These are phyloP conservation scores for Eospalax fontanierii DNA, from an alignment of 2,797 vertebrate genomes.

Conservation along the genomic window DNA sequence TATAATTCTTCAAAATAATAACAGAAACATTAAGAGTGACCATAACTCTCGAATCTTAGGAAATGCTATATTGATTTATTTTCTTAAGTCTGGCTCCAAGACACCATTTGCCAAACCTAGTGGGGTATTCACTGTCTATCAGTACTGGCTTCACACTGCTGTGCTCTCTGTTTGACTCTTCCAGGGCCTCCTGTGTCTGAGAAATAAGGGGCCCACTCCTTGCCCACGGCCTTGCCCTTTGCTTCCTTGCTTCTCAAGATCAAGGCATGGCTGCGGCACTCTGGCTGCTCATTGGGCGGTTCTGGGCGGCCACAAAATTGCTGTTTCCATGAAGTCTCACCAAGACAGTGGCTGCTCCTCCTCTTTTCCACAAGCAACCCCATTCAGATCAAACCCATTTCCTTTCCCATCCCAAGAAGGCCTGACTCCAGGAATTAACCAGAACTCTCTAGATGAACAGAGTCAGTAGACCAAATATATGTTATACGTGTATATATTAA, in stretches of 20 bases:
- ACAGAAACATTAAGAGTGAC: not conserved
- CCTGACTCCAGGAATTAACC: not conserved
- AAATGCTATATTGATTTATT: not conserved
- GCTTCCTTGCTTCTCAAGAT: not conserved
- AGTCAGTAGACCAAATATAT: not conserved
- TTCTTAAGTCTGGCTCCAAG: not conserved
- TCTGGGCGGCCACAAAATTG: not conserved
- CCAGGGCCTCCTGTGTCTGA: not conserved
- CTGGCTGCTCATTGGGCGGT: not conserved
- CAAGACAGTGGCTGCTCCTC: not conserved
- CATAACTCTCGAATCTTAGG: not conserved
- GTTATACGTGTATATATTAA: too few species aligned
- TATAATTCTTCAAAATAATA: not conserved
- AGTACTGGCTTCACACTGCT: not conserved
- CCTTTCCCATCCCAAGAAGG: not conserved
- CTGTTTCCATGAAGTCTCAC: not conserved
- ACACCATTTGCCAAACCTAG: not conserved
- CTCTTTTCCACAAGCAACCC: not conserved
- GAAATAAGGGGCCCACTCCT: not conserved
- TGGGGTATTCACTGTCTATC: not conserved
- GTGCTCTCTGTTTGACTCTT: not conserved
- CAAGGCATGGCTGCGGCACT: not conserved
- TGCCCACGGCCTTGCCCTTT: not conserved
- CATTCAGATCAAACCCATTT: not conserved
- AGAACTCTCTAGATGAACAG: not conserved